Base-by-base conservation (phyloP, 2,888 invertebrate genomes). In the Thera obeliscata region DNA sequence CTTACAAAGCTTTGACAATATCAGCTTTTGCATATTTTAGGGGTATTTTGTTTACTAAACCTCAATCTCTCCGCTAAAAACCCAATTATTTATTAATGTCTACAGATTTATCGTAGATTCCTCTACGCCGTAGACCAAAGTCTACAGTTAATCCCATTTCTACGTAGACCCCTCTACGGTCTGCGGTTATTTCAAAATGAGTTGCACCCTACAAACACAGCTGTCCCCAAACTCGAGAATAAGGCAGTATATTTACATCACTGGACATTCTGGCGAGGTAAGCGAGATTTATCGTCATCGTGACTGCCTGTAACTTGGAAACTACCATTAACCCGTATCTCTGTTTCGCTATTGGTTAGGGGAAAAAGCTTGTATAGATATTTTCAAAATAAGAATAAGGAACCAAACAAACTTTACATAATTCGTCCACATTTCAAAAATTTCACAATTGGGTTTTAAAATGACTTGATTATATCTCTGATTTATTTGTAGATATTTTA, bases 201-300 rank as follows among this genome's bases (percentile, higher is more conserved):
- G 62, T 69, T 61, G 64, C 71, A 74, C 73, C 75, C 70, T 58
- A 22, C 22, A 22, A 64, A 56, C 67, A 60, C 69, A 56, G 70
- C 62, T 59, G 70, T 62, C 70, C 67, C 57, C 58, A 33, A 59
- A 69, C 56, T 48, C 35, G 52, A 8, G 59, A 60, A 63, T 66
- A 57, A 67, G 65, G 64, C 76, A 66, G 74, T 77, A 74, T 78
- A 78, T 80, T 78, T 75, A 76, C 72, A 76, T 73, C 62, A 66
- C 66, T 41, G 68, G 76, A 73, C 76, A 72, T 71, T 74, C 70
- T 68, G 69, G 63, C 72, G 69, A 71, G 64, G 71, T 78, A 78
- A 76, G 72, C 66, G 74, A 78, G 80, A 82, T 82, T 76, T 82
- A 82, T 80, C 48, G 71, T 60, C 50, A 35, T 35, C 36, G 59